Evolutionary conservation across 2,113 vertebrate genomes (phyloP).

Genomic region (Heptranchias perlo): DNA sequence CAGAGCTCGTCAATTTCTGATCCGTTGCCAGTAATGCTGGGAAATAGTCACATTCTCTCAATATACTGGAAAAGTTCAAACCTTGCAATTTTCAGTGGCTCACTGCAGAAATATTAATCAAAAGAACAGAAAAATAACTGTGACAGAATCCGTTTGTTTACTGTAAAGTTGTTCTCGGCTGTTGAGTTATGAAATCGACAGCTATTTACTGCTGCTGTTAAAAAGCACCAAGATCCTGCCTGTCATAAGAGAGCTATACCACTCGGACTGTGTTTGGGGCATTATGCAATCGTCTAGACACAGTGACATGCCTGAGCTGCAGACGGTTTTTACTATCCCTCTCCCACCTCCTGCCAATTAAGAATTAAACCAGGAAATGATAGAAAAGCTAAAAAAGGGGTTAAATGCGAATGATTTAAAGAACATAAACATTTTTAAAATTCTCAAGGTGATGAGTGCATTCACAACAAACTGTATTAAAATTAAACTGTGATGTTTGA

Average conservation of each 20-base stretch:
- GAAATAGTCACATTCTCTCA: background rate
- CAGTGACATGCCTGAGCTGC: background rate
- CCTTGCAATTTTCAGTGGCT: background rate
- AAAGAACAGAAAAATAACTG: background rate
- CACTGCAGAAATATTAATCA: background rate
- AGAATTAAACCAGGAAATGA: background rate
- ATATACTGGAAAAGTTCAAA: background rate
- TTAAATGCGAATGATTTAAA: background rate
- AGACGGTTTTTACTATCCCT: background rate
- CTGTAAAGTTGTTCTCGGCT: background rate
- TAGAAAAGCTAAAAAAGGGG: background rate
- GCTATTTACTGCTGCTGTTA: background rate
- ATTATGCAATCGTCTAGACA: background rate
- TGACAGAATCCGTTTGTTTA: background rate
- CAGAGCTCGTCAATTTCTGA: background rate
- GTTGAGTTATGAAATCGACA: background rate
- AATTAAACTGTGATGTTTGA: background rate
- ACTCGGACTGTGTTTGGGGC: background rate
- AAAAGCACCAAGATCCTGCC: background rate
- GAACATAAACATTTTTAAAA: background rate
- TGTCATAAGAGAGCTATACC: background rate
- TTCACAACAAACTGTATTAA: background rate
- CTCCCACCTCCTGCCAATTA: background rate
- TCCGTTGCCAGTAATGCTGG: background rate
- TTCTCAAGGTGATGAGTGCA: background rate